Conservation (phyloP, 1,140 invertebrate genomes). For the Sweltsa coloradensis region DNA sequence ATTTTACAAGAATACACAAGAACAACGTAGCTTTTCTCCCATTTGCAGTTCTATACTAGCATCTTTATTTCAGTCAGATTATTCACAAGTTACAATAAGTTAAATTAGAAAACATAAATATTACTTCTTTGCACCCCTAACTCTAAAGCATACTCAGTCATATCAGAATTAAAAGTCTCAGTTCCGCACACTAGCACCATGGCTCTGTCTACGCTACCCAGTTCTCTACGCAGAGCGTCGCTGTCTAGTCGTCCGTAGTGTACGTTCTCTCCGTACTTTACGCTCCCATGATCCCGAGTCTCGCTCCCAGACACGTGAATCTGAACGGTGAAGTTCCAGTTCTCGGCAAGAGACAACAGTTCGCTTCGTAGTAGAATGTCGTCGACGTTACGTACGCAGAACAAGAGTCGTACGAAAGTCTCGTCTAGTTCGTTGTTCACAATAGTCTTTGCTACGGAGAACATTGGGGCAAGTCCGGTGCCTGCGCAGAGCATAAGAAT, state of each 20-base stretch:
- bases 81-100: no score
- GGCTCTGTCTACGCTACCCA: constrained; percentile 13
- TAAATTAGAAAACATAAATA: constrained; percentile 17
- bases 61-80: no score
- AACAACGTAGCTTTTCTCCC: no score
- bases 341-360: constrained; percentile 36
- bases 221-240: constrained; percentile 17
- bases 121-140: constrained; percentile 16
- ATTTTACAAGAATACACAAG: no score
- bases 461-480: constrained; percentile 54
- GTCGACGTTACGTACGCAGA: constrained; percentile 36
- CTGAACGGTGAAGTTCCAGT: constrained; percentile 53
- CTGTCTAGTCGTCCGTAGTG: constrained; percentile 17
- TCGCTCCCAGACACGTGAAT: constrained; percentile 38
- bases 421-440: constrained; percentile 48
- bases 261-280: constrained; percentile 21
- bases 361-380: constrained; percentile 43
- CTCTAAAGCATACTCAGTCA: constrained; percentile 24
- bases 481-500: constrained; percentile 52
- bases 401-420: constrained; percentile 40
- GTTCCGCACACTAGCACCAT: constrained; percentile 30
- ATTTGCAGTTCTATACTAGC: no score
- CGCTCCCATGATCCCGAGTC: constrained; percentile 15
- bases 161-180: constrained; percentile 30
- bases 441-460: constrained; percentile 42